Conservation (phyloP, 2,113 vertebrate genomes). For the Balaenoptera acutorostrata region DNA sequence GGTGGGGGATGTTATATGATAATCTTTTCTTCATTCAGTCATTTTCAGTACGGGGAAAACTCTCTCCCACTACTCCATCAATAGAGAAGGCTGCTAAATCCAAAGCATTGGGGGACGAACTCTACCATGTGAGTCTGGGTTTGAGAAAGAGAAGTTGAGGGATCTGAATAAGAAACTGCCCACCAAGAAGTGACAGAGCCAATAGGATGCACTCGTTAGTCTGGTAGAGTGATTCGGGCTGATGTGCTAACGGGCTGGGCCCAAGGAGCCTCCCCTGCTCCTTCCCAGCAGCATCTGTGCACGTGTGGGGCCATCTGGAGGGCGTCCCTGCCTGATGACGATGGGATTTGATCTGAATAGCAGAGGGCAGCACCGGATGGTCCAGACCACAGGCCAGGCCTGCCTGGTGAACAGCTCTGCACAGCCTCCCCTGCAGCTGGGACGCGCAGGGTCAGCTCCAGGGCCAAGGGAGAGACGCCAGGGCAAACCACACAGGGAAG, state of each 20-base stretch:
- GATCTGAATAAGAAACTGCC: background rate
- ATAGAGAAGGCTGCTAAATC: background rate
- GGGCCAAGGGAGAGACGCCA: background rate
- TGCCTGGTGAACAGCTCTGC: background rate
- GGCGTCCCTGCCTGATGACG: background rate
- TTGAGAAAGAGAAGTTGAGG: background rate
- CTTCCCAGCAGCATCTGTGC: background rate
- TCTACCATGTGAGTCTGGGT: background rate
- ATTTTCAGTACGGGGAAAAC: background rate
- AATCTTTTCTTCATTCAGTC: background rate
- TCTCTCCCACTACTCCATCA: background rate
- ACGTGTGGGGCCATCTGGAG: background rate
- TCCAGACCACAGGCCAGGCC: background rate
- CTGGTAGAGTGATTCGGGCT: background rate
- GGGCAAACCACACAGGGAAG: background rate
- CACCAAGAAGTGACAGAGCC: background rate
- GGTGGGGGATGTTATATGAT: background rate
- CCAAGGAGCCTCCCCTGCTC: background rate
- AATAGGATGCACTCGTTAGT: background rate
- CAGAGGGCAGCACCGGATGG: background rate
- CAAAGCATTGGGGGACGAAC: background rate
- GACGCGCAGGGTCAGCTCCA: background rate
- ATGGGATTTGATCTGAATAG: conserved; percentile 15
- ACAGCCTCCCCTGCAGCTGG: fast-evolving
- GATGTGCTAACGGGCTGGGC: background rate